A percentile compares a stretch with the other conserved stretches of the same genome.
Evolutionary conservation across 2,888 invertebrate genomes (phyloP).

Genomic region (Scaptomyza flava): DNA sequence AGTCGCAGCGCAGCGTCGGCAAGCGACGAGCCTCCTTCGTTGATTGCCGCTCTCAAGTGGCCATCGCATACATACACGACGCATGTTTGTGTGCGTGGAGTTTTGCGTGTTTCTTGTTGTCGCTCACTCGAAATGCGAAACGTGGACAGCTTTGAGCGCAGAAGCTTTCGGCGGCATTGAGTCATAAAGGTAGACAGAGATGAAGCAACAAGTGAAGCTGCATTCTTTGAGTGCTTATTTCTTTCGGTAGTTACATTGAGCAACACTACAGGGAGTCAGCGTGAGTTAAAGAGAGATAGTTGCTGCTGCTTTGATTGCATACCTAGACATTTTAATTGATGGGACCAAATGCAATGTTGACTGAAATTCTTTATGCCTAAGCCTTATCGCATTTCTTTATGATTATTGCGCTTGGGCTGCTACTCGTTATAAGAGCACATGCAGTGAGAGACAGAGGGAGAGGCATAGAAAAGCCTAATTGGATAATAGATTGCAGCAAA

Average conservation of each 20-base stretch:
- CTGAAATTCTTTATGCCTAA: slow-evolving; percentile 29
- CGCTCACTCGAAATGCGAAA: slow-evolving; percentile 39
- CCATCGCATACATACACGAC: slow-evolving; percentile 10
- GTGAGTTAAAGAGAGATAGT: not conserved
- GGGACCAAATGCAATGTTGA: slow-evolving; percentile 32
- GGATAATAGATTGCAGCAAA: not conserved
- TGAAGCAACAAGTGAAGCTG: slow-evolving; percentile 4
- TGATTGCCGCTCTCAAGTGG: slow-evolving; percentile 49
- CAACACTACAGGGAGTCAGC: not conserved
- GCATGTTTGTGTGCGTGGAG: slow-evolving; percentile 33
- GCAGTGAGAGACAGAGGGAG: not conserved
- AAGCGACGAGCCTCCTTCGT: slow-evolving; percentile 70
- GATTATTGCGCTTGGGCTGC: slow-evolving; percentile 51
- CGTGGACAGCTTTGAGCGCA: slow-evolving; percentile 10
- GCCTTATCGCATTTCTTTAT: slow-evolving; percentile 37
- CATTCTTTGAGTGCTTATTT: not conserved
- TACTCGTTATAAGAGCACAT: slow-evolving; percentile 24
- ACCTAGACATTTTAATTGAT: slow-evolving; percentile 62
- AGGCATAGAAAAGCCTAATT: too few species aligned
- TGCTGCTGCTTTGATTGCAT: slow-evolving; percentile 53
- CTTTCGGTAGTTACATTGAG: too few species aligned
- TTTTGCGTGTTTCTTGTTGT: slow-evolving; percentile 33
- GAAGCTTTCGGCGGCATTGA: slow-evolving; percentile 29
- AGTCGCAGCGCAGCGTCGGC: slow-evolving; percentile 51
- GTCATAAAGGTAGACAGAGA: slow-evolving; percentile 6